Evolutionary conservation across 2,113 vertebrate genomes (phyloP).

Genomic region (Aphyosemion australe): DNA sequence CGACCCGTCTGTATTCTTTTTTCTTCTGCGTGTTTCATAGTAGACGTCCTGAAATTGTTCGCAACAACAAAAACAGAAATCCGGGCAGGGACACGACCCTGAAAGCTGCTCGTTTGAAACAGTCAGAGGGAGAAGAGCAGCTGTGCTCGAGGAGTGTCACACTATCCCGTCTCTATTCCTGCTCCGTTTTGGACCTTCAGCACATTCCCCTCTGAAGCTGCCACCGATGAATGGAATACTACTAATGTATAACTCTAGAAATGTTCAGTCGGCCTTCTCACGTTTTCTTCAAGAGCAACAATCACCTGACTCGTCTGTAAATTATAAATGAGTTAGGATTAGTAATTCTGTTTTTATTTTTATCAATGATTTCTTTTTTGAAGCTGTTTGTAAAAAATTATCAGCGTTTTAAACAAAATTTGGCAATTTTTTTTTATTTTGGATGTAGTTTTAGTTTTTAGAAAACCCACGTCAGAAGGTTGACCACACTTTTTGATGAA

Average conservation of each 20-base stretch:
- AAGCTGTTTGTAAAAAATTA: too few species aligned
- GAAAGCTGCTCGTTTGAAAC: constrained; percentile 2
- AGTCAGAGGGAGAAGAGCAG: constrained; percentile 49
- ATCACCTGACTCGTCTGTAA: background rate
- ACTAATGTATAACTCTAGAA: constrained; percentile 12
- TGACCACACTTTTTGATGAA: too few species aligned
- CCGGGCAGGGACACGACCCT: background rate
- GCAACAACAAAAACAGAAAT: background rate
- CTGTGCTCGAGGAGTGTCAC: constrained; percentile 42
- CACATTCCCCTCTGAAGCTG: constrained; percentile 55
- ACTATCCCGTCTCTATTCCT: constrained; percentile 37
- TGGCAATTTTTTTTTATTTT: too few species aligned
- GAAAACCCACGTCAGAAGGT: too few species aligned
- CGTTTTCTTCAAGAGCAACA: background rate
- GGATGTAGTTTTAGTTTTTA: too few species aligned
- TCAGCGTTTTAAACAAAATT: too few species aligned
- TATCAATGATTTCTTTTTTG: too few species aligned
- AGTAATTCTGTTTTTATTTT: too few species aligned
- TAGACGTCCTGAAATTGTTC: background rate
- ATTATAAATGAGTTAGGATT: background rate
- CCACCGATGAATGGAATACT: constrained; percentile 46
- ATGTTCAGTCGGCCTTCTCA: constrained; percentile 10
- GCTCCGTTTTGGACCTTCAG: constrained; percentile 51
- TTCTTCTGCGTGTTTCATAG: background rate
- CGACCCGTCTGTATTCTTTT: background rate